phyloP scores from a whole-genome alignment of 2,888 invertebrate genomes.

The Heteromurus nitidus region DNA sequence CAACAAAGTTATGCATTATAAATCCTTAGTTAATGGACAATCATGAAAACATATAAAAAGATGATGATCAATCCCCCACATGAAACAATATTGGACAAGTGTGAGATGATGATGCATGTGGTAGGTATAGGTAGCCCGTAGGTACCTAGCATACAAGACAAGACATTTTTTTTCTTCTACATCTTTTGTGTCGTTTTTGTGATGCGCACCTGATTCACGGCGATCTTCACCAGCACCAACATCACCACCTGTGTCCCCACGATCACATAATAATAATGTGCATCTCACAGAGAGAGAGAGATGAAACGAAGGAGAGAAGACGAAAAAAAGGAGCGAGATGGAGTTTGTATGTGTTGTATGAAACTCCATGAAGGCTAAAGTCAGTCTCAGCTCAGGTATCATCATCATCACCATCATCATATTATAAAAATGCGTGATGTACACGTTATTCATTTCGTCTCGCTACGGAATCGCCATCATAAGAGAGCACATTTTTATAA shows the following conservation, averaged over 20 bases:
- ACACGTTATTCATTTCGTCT: not conserved
- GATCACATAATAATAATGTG: not conserved
- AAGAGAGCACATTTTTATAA: constrained; percentile 1
- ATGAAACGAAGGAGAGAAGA: not conserved
- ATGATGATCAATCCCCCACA: constrained; percentile 28
- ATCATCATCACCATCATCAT: not conserved
- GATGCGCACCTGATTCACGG: not conserved
- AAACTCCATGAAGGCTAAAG: constrained; percentile 7
- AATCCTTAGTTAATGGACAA: constrained; percentile 21
- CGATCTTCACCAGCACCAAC: not conserved
- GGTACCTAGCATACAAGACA: constrained; percentile 3
- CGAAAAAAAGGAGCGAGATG: not conserved
- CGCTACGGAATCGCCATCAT: not conserved
- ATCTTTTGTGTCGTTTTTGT: not conserved
- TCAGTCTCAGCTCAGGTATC: not conserved
- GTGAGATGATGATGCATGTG: not conserved
- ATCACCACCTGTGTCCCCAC: constrained; percentile 4
- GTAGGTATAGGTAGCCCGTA: constrained; percentile 13
- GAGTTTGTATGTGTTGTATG: not conserved
- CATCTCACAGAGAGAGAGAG: not conserved
- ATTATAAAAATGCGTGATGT: not conserved
- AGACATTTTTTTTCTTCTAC: not conserved
- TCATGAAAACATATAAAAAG: constrained; percentile 30
- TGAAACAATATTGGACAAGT: not conserved
- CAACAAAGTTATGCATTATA: constrained; percentile 26